Evolutionary conservation across 2,888 invertebrate species (phyloP).

Genomic region (Amphipyra tragopoginis): DNA sequence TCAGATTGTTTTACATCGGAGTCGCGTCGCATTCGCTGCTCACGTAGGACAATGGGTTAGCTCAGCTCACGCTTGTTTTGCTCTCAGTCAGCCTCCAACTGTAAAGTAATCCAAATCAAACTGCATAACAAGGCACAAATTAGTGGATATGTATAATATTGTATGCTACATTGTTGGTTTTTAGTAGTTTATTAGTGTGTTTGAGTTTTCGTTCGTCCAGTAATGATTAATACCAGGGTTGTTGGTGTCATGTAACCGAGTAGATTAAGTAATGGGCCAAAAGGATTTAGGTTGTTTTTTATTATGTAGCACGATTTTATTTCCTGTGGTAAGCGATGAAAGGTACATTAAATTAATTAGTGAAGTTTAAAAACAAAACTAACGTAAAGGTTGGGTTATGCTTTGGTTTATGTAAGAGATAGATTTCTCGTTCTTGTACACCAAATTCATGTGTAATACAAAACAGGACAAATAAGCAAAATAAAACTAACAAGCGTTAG

Average conservation of each 20-base stretch:
- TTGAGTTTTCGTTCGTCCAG: constrained; percentile 61
- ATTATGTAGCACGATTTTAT: not conserved
- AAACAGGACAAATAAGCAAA: too few relatives aligned
- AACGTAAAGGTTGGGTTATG: not conserved
- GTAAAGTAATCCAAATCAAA: not conserved
- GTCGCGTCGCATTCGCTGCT: too few relatives aligned
- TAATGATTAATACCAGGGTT: constrained; percentile 44
- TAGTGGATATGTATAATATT: constrained; percentile 38
- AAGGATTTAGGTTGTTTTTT: constrained; percentile 18
- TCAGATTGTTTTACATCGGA: too few relatives aligned
- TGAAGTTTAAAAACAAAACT: constrained; percentile 10
- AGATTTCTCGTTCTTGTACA: too few relatives aligned
- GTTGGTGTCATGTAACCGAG: constrained; percentile 31
- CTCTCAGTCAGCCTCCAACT: not conserved
- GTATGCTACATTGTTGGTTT: constrained; percentile 60
- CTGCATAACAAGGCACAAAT: constrained; percentile 16
- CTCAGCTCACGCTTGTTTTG: not conserved
- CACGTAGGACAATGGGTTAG: too few relatives aligned
- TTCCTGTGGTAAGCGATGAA: not conserved
- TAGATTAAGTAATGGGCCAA: constrained; percentile 20
- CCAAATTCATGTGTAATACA: too few relatives aligned
- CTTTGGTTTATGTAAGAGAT: constrained; percentile 2
- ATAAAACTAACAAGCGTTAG: too few relatives aligned
- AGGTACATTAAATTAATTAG: constrained; percentile 1
- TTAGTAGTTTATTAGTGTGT: constrained; percentile 69